Percentiles rank a stretch among this genome's conserved stretches.
Conservation (phyloP, 2,888 invertebrate species). For the Anorthoa munda region DNA sequence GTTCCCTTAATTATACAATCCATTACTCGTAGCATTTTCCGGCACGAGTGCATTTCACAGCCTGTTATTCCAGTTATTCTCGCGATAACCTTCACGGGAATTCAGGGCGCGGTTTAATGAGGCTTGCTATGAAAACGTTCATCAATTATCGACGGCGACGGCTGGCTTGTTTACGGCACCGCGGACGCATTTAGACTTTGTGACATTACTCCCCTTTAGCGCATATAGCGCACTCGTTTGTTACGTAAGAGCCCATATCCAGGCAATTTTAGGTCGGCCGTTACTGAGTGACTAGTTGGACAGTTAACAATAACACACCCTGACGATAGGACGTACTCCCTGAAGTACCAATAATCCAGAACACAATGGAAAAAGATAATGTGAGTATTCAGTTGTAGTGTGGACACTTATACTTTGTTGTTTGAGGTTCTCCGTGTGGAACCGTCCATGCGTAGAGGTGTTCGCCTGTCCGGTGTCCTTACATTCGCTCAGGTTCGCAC, state of each 20-base stretch:
- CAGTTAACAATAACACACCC: slow-evolving; percentile 43
- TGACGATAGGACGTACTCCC: slow-evolving; percentile 36
- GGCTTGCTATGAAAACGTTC: slow-evolving; percentile 87
- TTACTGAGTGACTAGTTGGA: slow-evolving; percentile 36
- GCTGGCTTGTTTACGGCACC: slow-evolving; percentile 87
- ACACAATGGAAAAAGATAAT: slow-evolving; percentile 46
- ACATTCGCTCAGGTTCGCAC: slow-evolving; percentile 83
- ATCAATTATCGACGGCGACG: slow-evolving; percentile 89
- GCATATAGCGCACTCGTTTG: slow-evolving; percentile 63
- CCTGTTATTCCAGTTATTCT: slow-evolving; percentile 78
- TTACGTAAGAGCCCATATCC: slow-evolving; percentile 72
- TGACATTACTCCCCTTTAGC: slow-evolving; percentile 82
- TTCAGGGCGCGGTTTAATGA: slow-evolving; percentile 89
- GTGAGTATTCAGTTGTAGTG: slow-evolving; percentile 51
- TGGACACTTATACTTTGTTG: slow-evolving; percentile 50
- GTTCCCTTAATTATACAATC: slow-evolving; percentile 67
- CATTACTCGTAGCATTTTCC: slow-evolving; percentile 66
- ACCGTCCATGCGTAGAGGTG: slow-evolving; percentile 68
- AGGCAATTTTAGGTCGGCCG: slow-evolving; percentile 57
- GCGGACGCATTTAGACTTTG: slow-evolving; percentile 88
- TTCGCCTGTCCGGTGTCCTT: slow-evolving; percentile 75
- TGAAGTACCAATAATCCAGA: slow-evolving; percentile 33
- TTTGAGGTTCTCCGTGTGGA: slow-evolving; percentile 62
- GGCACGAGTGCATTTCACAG: slow-evolving; percentile 65
- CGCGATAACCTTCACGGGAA: slow-evolving; percentile 84